Evolutionary conservation across 1,140 invertebrate genomes (phyloP), one percentile per base, ranked within the genome.

Genomic region (Bombus sibiricus): DNA sequence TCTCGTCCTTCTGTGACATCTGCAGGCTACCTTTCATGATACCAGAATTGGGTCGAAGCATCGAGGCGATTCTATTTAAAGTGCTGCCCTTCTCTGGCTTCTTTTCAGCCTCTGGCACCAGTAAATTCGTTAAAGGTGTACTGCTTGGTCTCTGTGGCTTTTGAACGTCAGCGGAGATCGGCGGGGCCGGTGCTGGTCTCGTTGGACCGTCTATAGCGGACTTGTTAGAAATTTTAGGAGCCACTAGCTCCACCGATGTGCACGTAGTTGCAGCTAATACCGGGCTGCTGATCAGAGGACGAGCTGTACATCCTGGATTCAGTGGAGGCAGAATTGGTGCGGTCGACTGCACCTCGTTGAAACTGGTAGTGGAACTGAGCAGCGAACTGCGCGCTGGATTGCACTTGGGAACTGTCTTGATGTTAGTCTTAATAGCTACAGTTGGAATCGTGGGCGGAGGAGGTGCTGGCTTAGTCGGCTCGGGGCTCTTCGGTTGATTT

Each of bases 251-350:
- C 86, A 97, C 97, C 0, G 97, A 97, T 2, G 97, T 97, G 85
- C 97, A 97, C 0, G 97, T 98, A 0, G 97, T 98, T 5, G 96
- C 96, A 89, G 98, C 97, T 32, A 98, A 93, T 41, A 98, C 97
- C 0, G 97, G 98, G 84, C 97, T 97, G 37, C 97, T 98, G 81
- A 98, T 98, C 22, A 97, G 95, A 0, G 97, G 97, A 89, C 97
- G 96, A 0, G 96, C 96, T 2, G 95, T 95, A n/a, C 96, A 95
- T 47, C 96, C 95, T 1, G 95, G 94, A 91, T 96, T 96, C 39
- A 95, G 91, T 8, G 96, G 96, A 3, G 97, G 96, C 79, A 97
- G 88, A 0, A 96, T 95, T 2, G 97, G 96, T 0, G 95, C 91
- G 12, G 28, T n/a, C n/a, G 95, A 92, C 3, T 95, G 91, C 12